Evolutionary conservation across 2,113 vertebrate genomes (phyloP).

Genomic region (Poeciliopsis prolifica): DNA sequence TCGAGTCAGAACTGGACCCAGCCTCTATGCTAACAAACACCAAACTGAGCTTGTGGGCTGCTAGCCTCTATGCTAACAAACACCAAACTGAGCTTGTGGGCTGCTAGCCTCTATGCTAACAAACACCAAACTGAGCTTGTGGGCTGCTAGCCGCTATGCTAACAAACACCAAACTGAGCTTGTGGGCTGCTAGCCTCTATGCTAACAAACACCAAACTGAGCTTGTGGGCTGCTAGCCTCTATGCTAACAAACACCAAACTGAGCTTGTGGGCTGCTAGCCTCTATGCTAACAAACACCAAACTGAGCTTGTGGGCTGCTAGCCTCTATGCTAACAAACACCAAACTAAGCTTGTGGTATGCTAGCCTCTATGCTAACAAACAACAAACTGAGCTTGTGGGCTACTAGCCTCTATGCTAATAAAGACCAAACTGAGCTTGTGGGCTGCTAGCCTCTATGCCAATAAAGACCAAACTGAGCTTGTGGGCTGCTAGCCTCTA

Average conservation of each 20-base stretch:
- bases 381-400: slow-evolving; percentile 31
- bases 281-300: slow-evolving; percentile 1
- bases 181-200: slow-evolving; percentile 35
- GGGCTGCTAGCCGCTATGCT: slow-evolving; percentile 33
- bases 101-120: too few species aligned
- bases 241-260: background rate
- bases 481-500: slow-evolving; percentile 36
- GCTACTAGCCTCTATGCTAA: slow-evolving; percentile 26
- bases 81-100: too few species aligned
- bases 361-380: slow-evolving; percentile 18
- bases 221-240: slow-evolving; percentile 49
- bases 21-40: too few species aligned
- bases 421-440: slow-evolving; percentile 22
- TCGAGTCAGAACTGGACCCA: too few species aligned
- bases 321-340: slow-evolving; percentile 9
- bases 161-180: slow-evolving; percentile 12
- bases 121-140: slow-evolving; percentile 22
- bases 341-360: slow-evolving; percentile 38
- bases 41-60: too few species aligned
- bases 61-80: too few species aligned
- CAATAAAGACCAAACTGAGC: slow-evolving; percentile 12
- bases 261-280: slow-evolving; percentile 46
- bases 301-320: slow-evolving; percentile 42
- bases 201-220: background rate
- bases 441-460: slow-evolving; percentile 31